These are phyloP conservation scores for Agelastica alni DNA, from an alignment of 2,888 invertebrate species.

Conservation along the genomic window DNA sequence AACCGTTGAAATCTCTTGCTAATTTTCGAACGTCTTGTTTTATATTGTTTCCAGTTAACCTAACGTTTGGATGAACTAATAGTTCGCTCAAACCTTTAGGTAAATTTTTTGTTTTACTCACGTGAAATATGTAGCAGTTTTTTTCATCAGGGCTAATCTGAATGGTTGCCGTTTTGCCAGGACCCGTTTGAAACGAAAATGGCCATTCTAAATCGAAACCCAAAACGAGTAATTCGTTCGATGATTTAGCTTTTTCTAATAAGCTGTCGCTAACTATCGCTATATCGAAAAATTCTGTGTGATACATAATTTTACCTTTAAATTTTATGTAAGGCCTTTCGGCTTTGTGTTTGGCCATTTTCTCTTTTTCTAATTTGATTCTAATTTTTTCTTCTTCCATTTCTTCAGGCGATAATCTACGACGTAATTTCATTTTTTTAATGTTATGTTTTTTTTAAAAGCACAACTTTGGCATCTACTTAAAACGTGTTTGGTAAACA, in stretches of 20 bases:
- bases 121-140: conserved; percentile 64
- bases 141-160: conserved; percentile 65
- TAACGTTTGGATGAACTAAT: conserved; percentile 63
- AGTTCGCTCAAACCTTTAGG: conserved; percentile 62
- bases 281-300: conserved; percentile 56
- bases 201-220: conserved; percentile 74
- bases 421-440: conserved; percentile 22
- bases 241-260: conserved; percentile 47
- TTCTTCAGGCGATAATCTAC: conserved; percentile 25
- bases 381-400: conserved; percentile 25
- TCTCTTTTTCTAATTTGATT: conserved; percentile 22
- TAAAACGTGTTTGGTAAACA: no score
- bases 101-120: conserved; percentile 61
- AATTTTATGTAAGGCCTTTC: conserved; percentile 43
- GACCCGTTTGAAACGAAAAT: conserved; percentile 63
- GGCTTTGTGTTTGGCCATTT: conserved; percentile 50
- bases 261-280: conserved; percentile 58
- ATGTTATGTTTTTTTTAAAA: no score
- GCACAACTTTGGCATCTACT: no score
- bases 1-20: conserved; percentile 64
- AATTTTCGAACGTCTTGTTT: conserved; percentile 69
- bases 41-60: conserved; percentile 66
- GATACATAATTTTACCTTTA: conserved; percentile 50
- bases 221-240: conserved; percentile 58
- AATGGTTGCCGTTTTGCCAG: conserved; percentile 65